Evolutionary conservation across 2,797 vertebrate species (phyloP), one percentile per base, ranked within the genome.

Genomic region (Tokudaia tokunoshimensis): DNA sequence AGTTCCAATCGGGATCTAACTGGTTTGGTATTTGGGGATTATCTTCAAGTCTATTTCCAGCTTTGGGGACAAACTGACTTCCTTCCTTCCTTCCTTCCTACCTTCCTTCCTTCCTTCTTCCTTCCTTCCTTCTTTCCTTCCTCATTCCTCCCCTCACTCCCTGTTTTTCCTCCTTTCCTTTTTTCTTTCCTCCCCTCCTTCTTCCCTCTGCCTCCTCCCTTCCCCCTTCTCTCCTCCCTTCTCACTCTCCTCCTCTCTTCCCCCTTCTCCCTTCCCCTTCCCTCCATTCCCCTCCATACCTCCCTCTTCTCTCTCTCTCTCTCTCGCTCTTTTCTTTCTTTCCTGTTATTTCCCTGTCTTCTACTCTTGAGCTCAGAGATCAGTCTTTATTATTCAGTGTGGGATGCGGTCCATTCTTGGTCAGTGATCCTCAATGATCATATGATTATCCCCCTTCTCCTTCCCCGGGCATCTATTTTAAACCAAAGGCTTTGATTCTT

Each of bases 111-210:
- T 29, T 1, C 29, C 3, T 5, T 50, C 14, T 7, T 34, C 1
- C 19, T 34, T 0, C 17, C 14, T 6, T 8, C 34, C 67, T 15
- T 1, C 6, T 50, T 50, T 50, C 47, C 6, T 50, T 50, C 13
- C 31, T 26, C 3, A 12, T 24, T 5, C 65, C 2, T 34, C 6
- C 31, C 65, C 5, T 12, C 31, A 9, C 1, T 7, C 4, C 17
- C 7, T 8, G 0, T 19, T 2, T 14, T 7, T 34, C 1, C 19
- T 34, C 0, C 17, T 14, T 34, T 0, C 17, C 14, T 6, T 8
- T 14, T 31, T 15, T 1, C 6, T 50, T 50, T 50, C 47, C 6
- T 50, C 6, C 13, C 31, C n/a, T 31, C 3, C 12, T 19, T 6
- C 63, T 1, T 31, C 29, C 29, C 63, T 3, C 12, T 2, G 11